Percentiles rank a stretch among this genome's conserved stretches.
Conservation (phyloP, 2,113 vertebrate genomes). For the Dascyllus trimaculatus region DNA sequence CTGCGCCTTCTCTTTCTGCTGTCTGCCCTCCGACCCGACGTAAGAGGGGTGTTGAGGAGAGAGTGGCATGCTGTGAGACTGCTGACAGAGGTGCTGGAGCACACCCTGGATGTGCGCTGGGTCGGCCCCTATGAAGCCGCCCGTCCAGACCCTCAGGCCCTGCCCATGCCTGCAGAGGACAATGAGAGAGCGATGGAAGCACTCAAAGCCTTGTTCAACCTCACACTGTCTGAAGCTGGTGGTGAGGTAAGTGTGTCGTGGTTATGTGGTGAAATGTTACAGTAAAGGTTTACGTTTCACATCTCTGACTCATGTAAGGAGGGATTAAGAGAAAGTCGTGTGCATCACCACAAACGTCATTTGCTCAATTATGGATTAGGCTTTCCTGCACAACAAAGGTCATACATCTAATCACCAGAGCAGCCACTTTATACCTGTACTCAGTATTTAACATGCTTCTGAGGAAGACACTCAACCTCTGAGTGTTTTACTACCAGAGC, state of each 20-base stretch:
- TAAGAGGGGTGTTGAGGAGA: slow-evolving; percentile 87
- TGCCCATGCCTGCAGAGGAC: slow-evolving; percentile 88
- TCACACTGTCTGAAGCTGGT: slow-evolving; percentile 91
- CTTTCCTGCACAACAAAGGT: no score
- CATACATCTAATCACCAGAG: no score
- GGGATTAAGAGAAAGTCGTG: background rate
- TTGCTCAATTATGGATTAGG: no score
- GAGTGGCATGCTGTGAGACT: slow-evolving; percentile 89
- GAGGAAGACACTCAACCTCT: no score
- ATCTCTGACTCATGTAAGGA: background rate
- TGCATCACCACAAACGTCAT: no score
- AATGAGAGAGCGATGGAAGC: slow-evolving; percentile 94
- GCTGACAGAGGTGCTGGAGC: slow-evolving; percentile 93
- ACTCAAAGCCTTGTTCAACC: slow-evolving; percentile 96
- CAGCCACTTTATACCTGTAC: no score
- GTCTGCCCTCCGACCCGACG: slow-evolving; percentile 92
- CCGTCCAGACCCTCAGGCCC: slow-evolving; percentile 82
- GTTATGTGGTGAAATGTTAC: background rate
- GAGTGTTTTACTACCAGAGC: no score
- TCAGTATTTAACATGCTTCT: no score
- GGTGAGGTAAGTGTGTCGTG: slow-evolving; percentile 88
- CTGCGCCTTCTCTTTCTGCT: slow-evolving; percentile 96
- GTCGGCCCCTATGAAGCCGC: slow-evolving; percentile 89
- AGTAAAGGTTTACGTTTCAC: background rate
- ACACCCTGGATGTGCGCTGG: slow-evolving; percentile 91